These are phyloP conservation scores for Cantharis flavilabris DNA, from an alignment of 2,888 invertebrate species.

Conservation along the genomic window DNA sequence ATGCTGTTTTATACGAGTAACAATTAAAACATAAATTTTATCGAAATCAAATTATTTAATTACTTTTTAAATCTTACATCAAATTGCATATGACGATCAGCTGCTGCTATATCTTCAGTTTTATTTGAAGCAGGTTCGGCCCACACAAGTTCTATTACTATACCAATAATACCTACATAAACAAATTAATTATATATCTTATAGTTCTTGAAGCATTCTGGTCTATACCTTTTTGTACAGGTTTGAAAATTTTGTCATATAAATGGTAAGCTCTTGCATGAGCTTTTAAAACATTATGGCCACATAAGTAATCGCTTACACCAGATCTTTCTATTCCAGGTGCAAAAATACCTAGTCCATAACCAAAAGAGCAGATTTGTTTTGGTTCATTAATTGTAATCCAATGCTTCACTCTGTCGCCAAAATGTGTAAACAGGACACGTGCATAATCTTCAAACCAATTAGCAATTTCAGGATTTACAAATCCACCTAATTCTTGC, in stretches of 20 bases:
- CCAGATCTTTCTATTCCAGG: conserved; percentile 55
- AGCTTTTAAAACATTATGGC: conserved; percentile 66
- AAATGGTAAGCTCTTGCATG: conserved; percentile 69
- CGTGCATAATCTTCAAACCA: conserved; percentile 63
- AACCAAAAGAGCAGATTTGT: conserved; percentile 42
- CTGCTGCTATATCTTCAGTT: conserved; percentile 54
- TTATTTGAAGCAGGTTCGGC: conserved; percentile 56
- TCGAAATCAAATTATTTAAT: background rate
- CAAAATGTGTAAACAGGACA: conserved; percentile 48
- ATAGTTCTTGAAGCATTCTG: background rate
- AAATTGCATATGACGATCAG: conserved; percentile 52
- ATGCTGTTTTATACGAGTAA: background rate
- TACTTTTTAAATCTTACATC: conserved; percentile 19
- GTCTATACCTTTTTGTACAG: conserved; percentile 58
- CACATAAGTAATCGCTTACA: conserved; percentile 65
- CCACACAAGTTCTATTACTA: conserved; percentile 57
- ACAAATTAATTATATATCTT: background rate
- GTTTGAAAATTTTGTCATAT: conserved; percentile 63
- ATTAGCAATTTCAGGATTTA: conserved; percentile 14
- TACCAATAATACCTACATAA: conserved; percentile 49
- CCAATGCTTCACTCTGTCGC: conserved; percentile 54
- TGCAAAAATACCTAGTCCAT: conserved; percentile 43
- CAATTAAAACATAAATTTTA: no score
- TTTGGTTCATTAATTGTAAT: conserved; percentile 60
- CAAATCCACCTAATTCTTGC: conserved; percentile 28